Percentiles rank a stretch among this genome's conserved stretches.
These are phyloP conservation scores for Tauraco erythrolophus DNA, from an alignment of 2,113 vertebrate genomes.

Conservation along the genomic window DNA sequence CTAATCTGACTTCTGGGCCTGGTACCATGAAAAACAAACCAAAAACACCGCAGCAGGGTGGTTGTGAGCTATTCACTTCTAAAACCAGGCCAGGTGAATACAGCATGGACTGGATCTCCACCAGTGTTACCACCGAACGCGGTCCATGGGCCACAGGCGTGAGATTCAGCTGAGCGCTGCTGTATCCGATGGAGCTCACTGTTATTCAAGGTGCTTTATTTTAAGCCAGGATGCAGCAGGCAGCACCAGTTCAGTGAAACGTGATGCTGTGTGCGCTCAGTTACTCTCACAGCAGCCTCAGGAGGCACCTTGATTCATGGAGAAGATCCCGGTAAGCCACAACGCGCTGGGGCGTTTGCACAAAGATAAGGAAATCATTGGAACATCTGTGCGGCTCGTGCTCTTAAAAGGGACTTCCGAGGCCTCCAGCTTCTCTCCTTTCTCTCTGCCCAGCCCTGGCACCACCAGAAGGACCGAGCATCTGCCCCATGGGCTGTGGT, in stretches of 20 bases:
- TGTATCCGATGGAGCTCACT: background rate
- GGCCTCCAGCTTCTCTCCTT: background rate
- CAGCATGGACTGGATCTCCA: background rate
- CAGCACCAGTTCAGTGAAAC: background rate
- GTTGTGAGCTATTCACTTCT: background rate
- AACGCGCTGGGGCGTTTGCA: background rate
- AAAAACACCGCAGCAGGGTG: background rate
- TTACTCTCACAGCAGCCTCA: background rate
- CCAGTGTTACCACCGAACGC: fast-evolving
- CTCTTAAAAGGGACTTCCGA: background rate
- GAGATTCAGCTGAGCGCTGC: background rate
- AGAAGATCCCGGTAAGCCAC: background rate
- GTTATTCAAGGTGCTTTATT: background rate
- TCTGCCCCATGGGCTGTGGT: background rate
- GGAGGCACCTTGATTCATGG: background rate
- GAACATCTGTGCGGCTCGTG: background rate
- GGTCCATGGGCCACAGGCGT: background rate
- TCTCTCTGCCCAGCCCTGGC: background rate
- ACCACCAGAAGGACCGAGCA: background rate
- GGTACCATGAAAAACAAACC: background rate
- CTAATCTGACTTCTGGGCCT: background rate
- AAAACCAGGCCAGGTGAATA: background rate
- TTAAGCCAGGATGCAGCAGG: background rate
- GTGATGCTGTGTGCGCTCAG: background rate
- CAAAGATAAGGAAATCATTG: background rate